A percentile compares a stretch with the other conserved stretches of the same genome.
Evolutionary conservation across 30 jellyfish, hydroid and myxozoan genomes (phyloP).

Genomic region (Phacellophora camtschatica): DNA sequence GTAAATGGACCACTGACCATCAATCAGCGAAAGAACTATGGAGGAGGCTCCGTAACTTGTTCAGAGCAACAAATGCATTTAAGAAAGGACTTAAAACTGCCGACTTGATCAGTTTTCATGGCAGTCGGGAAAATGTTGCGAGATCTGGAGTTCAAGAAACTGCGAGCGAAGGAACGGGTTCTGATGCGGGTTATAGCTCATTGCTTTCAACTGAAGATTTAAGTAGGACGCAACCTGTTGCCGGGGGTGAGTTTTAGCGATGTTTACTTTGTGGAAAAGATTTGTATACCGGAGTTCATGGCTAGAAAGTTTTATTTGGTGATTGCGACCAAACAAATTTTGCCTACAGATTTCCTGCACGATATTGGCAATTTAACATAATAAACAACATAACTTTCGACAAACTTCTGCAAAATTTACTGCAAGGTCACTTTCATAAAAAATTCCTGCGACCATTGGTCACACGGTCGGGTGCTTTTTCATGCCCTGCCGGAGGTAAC

Average conservation of each 20-base stretch:
- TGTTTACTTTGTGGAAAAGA: background rate
- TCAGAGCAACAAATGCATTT: conserved; percentile 67
- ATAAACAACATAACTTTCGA: too few relatives aligned
- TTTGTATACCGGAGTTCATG: too few relatives aligned
- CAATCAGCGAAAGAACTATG: conserved; percentile 74
- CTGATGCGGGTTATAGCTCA: conserved; percentile 92
- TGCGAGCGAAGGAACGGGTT: conserved; percentile 82
- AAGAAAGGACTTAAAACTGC: conserved; percentile 55
- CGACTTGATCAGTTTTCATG: conserved; percentile 54
- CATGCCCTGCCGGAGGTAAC: too few relatives aligned
- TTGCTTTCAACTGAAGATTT: conserved; percentile 85
- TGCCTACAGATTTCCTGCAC: too few relatives aligned
- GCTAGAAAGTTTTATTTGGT: too few relatives aligned
- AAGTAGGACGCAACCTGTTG: conserved; percentile 85
- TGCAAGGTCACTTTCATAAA: too few relatives aligned
- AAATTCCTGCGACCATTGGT: too few relatives aligned
- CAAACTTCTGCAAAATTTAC: too few relatives aligned
- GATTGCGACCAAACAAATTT: too few relatives aligned
- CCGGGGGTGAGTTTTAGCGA: conserved; percentile 29
- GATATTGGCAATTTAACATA: too few relatives aligned
- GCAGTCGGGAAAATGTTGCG: conserved; percentile 13
- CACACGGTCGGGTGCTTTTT: too few relatives aligned
- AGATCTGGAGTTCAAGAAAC: conserved; percentile 44
- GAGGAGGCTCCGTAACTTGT: conserved; percentile 62
- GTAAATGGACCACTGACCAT: conserved; percentile 85